Base-by-base conservation (phyloP, 2,888 invertebrate genomes). In the Pristionchus fissidentatus region DNA sequence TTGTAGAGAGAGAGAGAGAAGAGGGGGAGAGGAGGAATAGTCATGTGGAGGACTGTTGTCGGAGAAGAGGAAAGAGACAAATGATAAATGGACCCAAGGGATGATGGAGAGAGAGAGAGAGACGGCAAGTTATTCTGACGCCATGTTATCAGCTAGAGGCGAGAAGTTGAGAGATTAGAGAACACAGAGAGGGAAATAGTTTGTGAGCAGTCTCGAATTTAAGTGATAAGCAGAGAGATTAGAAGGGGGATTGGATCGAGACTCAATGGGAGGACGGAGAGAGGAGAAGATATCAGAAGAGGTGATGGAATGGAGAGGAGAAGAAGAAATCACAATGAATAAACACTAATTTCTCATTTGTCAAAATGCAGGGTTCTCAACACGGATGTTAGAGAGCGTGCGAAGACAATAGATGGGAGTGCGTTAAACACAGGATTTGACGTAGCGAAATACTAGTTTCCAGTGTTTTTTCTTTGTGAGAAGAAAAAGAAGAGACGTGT, bases 51-150 rank as follows among this genome's bases (percentile, higher is more conserved):
- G 7, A 70, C 26, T 43, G 70, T 66, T 7, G 38, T 41, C 26
- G 41, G 41, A 70, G 70, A 70, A 70, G 70, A 43, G 60, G n/a
- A 60, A 41, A 70, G 70, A 32, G 70, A 26, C n/a, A 70, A 43
- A 43, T 70, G 70, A 70, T 70, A n/a, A 70, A 70, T 70, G 41
- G 70, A 43, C 70, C 70, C 70, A 38, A 26, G 70, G 70, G 70
- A 41, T n/a, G 55, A 41, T 70, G 41, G 43, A 41, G 70, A 7
- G 41, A 70, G 70, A 32, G n/a, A 26, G 41, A 26, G 62, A 22
- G 15, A n/a, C n/a, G n/a, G n/a, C 32, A 62, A 62, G 62, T 62
- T 41, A 70, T 70, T 70, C n/a, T n/a, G 10, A 70, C 43, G n/a
- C 70, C 70, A 8, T 32, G 70, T 15, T 70, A 70, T 41, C 70